Conservation (phyloP, 2,888 invertebrate species). For the Chrysina gloriosa region DNA sequence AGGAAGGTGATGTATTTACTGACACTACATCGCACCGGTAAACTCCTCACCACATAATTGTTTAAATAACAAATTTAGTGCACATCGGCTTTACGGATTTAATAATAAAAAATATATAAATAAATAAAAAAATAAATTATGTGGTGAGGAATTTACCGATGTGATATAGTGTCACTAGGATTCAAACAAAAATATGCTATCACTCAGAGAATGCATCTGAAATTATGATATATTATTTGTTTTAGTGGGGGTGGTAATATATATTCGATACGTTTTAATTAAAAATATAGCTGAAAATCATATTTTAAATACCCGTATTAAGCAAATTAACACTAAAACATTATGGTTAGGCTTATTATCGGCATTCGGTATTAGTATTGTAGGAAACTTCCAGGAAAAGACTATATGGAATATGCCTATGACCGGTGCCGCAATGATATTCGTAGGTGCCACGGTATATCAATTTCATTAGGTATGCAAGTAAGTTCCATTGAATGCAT, state of each 20-base stretch:
- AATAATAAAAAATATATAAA: no score
- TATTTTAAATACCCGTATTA: neutral
- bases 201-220: no score
- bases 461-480: slow-evolving; percentile 39
- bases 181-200: no score
- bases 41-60: no score
- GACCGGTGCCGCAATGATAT: slow-evolving; percentile 45
- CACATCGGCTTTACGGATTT: no score
- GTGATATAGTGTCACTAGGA: no score
- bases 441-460: slow-evolving; percentile 43
- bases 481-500: slow-evolving; percentile 28
- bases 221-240: neutral
- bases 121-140: no score
- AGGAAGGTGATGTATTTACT: no score
- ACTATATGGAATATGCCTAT: slow-evolving; percentile 44
- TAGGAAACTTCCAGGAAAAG: slow-evolving; percentile 48
- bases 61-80: no score
- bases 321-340: neutral
- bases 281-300: slow-evolving; percentile 5
- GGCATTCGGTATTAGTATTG: slow-evolving; percentile 46
- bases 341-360: slow-evolving; percentile 45
- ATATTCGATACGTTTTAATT: slow-evolving; percentile 45
- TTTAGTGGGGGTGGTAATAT: slow-evolving; percentile 43
- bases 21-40: no score
- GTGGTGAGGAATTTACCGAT: no score